Evolutionary conservation across 1,140 invertebrate species (phyloP).

Genomic region (Tenebrio molitor): DNA sequence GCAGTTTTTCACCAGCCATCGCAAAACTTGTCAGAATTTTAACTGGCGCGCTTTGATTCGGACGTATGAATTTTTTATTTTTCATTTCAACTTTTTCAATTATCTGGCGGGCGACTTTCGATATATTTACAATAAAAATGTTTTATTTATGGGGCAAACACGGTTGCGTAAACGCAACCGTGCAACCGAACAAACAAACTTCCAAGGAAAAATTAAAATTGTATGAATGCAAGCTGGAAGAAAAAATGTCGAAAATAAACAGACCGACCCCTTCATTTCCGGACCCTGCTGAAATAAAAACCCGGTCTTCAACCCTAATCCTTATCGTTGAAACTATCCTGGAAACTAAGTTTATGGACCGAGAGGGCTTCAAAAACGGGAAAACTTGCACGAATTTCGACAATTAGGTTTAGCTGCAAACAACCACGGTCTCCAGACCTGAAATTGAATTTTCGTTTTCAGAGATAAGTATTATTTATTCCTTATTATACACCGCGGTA

Average conservation of each 20-base stretch:
- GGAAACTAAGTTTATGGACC: slow-evolving; percentile 36
- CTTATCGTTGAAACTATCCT: slow-evolving; percentile 27
- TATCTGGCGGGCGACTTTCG: not conserved
- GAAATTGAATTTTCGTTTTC: slow-evolving; percentile 45
- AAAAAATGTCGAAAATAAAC: slow-evolving; percentile 7
- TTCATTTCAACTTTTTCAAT: slow-evolving; percentile 38
- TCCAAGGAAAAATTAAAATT: slow-evolving; percentile 34
- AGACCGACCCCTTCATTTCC: not conserved
- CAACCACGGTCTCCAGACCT: slow-evolving; percentile 4
- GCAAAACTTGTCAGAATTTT: slow-evolving; percentile 11
- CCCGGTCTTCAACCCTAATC: slow-evolving; percentile 1
- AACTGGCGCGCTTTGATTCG: slow-evolving; percentile 4
- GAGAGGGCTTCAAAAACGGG: slow-evolving; percentile 22
- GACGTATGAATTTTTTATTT: slow-evolving; percentile 32
- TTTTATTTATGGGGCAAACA: slow-evolving; percentile 28
- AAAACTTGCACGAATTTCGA: slow-evolving; percentile 29
- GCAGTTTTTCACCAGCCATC: slow-evolving; percentile 9
- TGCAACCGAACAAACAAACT: slow-evolving; percentile 3
- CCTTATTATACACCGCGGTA: slow-evolving; percentile 40
- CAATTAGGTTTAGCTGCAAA: slow-evolving; percentile 32
- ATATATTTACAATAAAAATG: slow-evolving; percentile 30
- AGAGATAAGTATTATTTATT: slow-evolving; percentile 47
- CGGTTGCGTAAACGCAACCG: not conserved
- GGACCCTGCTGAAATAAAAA: slow-evolving; percentile 1
- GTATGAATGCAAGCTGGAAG: slow-evolving; percentile 1